These are phyloP conservation scores for Syngnathus typhle DNA, from an alignment of 2,113 vertebrate genomes.

Conservation along the genomic window DNA sequence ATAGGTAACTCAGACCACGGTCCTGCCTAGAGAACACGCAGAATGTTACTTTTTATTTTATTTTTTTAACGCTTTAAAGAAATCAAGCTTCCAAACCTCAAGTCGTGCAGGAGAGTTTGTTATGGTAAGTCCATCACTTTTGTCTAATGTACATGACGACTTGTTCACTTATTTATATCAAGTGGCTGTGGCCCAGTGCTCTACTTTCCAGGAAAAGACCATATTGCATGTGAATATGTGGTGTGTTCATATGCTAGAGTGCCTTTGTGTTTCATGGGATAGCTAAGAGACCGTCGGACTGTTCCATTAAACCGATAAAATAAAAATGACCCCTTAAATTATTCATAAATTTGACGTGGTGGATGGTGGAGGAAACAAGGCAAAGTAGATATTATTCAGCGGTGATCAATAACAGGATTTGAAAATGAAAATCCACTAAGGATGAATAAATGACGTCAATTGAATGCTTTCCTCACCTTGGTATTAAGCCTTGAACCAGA, in stretches of 20 bases:
- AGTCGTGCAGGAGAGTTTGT: neutral
- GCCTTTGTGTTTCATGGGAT: constrained; percentile 11
- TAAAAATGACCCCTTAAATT: constrained; percentile 48
- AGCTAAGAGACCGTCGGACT: constrained; percentile 20
- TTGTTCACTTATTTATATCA: neutral
- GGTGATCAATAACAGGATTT: constrained; percentile 11
- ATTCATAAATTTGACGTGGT: constrained; percentile 32
- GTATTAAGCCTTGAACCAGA: constrained; percentile 72
- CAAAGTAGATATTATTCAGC: constrained; percentile 12
- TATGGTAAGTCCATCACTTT: neutral
- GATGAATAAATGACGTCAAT: constrained; percentile 6
- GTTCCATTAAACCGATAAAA: constrained; percentile 56
- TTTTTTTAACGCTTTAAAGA: neutral
- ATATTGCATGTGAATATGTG: neutral
- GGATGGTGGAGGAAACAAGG: constrained; percentile 20
- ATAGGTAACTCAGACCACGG: constrained; percentile 76
- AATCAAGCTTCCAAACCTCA: neutral
- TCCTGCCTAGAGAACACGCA: constrained; percentile 70
- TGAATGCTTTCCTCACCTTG: constrained; percentile 72
- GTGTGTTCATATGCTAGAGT: neutral
- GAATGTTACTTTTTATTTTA: neutral
- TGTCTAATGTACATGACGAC: neutral
- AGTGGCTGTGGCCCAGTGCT: constrained; percentile 2
- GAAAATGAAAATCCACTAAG: constrained; percentile 5
- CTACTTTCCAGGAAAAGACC: constrained; percentile 1